phyloP scores from a whole-genome alignment of 1,140 invertebrate genomes.

The Ptiloglossa arizonensis region DNA sequence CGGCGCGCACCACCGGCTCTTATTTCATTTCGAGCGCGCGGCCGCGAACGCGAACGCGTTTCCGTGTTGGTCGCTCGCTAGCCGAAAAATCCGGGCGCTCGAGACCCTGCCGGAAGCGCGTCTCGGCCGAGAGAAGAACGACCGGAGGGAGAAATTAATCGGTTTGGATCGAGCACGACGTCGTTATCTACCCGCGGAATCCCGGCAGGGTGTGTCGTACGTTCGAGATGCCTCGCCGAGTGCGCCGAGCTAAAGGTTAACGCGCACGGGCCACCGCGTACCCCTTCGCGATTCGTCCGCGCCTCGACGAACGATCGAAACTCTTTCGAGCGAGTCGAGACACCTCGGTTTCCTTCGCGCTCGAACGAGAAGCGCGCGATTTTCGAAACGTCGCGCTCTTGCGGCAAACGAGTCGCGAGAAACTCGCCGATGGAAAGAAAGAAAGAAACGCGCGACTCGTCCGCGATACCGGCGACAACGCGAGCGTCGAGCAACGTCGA shows the following conservation, averaged over 20 bases:
- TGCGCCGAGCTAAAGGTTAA: slow-evolving; percentile 7
- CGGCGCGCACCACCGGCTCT: slow-evolving; percentile 57
- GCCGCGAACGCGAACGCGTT: slow-evolving; percentile 31
- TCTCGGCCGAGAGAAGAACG: not conserved
- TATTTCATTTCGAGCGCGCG: slow-evolving; percentile 58
- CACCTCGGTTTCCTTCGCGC: no score
- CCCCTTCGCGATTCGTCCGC: no score
- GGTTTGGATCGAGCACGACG: slow-evolving; percentile 25
- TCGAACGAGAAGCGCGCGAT: no score
- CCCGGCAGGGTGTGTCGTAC: slow-evolving; percentile 36
- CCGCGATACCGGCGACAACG: no score
- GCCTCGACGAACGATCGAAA: no score
- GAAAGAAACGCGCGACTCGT: no score
- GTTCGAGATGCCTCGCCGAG: slow-evolving; percentile 10
- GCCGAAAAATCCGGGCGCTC: slow-evolving; percentile 32
- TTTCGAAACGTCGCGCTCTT: no score
- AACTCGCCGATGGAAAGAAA: no score
- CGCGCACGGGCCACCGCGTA: not conserved
- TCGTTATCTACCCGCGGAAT: slow-evolving; percentile 41
- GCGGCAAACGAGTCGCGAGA: no score
- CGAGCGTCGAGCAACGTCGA: not conserved
- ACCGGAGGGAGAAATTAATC: slow-evolving; percentile 51
- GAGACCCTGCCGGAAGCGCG: slow-evolving; percentile 1
- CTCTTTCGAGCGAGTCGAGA: no score
- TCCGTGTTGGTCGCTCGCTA: slow-evolving; percentile 58